Conservation (phyloP, 2,888 invertebrate genomes). For the Amaurobius ferox region DNA sequence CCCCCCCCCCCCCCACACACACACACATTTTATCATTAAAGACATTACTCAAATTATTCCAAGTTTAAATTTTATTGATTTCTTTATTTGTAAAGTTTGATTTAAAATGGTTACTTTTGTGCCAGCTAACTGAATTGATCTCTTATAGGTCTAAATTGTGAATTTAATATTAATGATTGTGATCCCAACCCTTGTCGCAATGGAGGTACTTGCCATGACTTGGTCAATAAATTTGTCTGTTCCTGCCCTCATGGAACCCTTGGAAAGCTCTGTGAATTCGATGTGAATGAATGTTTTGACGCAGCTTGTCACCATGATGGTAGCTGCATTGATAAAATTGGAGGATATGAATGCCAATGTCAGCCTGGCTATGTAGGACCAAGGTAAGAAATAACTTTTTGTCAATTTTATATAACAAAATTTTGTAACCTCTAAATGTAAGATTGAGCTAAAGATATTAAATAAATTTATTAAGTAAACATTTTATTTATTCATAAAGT, state of each 20-base stretch:
- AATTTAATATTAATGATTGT: constrained; percentile 97
- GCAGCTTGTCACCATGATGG: constrained; percentile 80
- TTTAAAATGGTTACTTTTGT: too few relatives aligned
- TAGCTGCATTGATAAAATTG: constrained; percentile 87
- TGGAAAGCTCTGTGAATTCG: constrained; percentile 94
- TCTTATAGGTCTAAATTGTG: constrained; percentile 93
- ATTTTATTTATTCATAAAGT: too few relatives aligned
- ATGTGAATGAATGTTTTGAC: constrained; percentile 94
- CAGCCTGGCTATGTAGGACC: constrained; percentile 85
- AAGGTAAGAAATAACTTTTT: constrained; percentile 82
- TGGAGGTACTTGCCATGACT: constrained; percentile 93
- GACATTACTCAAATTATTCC: too few relatives aligned
- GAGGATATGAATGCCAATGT: constrained; percentile 88
- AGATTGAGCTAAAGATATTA: too few relatives aligned
- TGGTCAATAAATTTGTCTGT: constrained; percentile 96
- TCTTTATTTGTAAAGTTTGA: too few relatives aligned
- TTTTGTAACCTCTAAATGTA: too few relatives aligned
- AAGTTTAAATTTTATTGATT: too few relatives aligned
- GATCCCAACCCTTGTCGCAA: constrained; percentile 96
- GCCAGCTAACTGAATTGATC: too few relatives aligned
- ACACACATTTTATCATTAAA: too few relatives aligned
- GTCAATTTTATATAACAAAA: neutral
- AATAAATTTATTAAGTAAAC: too few relatives aligned
- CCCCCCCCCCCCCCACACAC: too few relatives aligned
- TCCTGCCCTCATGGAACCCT: constrained; percentile 93